Evolutionary conservation across 2,797 vertebrate species (phyloP).

Genomic region (Hypotaenidia philippensis): DNA sequence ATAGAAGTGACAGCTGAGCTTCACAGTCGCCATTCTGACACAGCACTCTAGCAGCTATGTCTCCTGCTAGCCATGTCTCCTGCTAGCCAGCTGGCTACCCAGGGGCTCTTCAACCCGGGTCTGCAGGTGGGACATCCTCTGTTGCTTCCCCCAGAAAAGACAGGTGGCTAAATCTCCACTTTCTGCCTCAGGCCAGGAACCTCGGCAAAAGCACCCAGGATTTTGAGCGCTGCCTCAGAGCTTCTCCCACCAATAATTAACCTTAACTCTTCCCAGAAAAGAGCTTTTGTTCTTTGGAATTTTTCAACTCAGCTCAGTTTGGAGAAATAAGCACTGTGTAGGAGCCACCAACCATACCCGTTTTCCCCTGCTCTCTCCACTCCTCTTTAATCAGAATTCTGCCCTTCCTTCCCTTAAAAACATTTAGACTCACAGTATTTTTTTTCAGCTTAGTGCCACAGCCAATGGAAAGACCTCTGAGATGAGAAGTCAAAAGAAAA

Average conservation of each 20-base stretch:
- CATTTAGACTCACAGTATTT: fast-evolving
- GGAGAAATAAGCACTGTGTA: not conserved
- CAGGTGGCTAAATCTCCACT: not conserved
- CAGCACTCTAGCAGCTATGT: not conserved
- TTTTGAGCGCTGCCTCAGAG: not conserved
- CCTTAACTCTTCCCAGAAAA: not conserved
- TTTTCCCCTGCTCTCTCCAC: not conserved
- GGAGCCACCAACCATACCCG: not conserved
- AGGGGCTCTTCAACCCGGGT: not conserved
- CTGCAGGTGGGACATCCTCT: not conserved
- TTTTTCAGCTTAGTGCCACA: not conserved
- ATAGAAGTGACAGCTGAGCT: too few species aligned
- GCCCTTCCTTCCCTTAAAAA: not conserved
- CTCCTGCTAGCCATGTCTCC: not conserved
- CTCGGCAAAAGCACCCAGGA: not conserved
- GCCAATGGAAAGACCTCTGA: not conserved
- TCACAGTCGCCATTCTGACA: not conserved
- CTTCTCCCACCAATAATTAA: not conserved
- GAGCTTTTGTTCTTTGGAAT: not conserved
- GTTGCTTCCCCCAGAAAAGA: not conserved
- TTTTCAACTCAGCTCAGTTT: not conserved
- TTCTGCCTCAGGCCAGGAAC: not conserved
- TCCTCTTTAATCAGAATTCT: not conserved
- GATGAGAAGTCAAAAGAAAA: not conserved
- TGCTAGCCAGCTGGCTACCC: not conserved